Evolutionary conservation across 2,888 invertebrate genomes (phyloP), one percentile per base, ranked within the genome.

Genomic region (Philaethria dido): DNA sequence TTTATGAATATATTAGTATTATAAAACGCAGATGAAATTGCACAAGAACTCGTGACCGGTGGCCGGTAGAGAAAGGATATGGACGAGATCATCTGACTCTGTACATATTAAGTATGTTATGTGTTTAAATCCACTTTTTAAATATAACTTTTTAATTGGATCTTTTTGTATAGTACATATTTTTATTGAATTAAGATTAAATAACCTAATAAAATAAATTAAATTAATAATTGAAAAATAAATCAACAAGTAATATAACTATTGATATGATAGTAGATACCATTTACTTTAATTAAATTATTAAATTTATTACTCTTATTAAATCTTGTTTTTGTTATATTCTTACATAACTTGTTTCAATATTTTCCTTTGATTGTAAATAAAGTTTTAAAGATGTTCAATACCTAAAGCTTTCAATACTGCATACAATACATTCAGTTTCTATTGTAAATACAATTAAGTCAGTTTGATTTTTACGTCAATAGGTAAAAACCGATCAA

Each of bases 401-500:
- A n/a, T n/a, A n/a, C n/a, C n/a, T n/a, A n/a, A n/a, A 48, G 22
- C 25, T 29, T 29, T 50, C 1, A n/a, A 29, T 33, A 11, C 9
- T 5, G 0, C 52, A 25, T 16, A 9, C n/a, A n/a, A n/a, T n/a
- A n/a, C n/a, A n/a, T n/a, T n/a, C n/a, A n/a, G n/a, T n/a, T n/a
- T n/a, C 48, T 9, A 33, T 3, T 20, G 22, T 55, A 57, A 48
- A 64, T 48, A 62, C 50, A 64, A 57, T 47, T 50, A 50, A 59
- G 45, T 50, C 9, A 45, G 57, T 70, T 73, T 66, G 67, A 50
- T 73, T 69, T 69, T 65, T 62, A 71, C 74, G 76, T 74, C 73
- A 74, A 75, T 76, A 72, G 64, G 39, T 62, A 80, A 78, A 75
- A 78, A 74, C 64, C 83, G 78, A 90, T 90, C 83, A 88, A 91